A percentile compares a stretch with the other conserved stretches of the same genome.
These are phyloP conservation scores for Alloscopus bannaensis DNA, from an alignment of 2,888 invertebrate species.

Conservation along the genomic window DNA sequence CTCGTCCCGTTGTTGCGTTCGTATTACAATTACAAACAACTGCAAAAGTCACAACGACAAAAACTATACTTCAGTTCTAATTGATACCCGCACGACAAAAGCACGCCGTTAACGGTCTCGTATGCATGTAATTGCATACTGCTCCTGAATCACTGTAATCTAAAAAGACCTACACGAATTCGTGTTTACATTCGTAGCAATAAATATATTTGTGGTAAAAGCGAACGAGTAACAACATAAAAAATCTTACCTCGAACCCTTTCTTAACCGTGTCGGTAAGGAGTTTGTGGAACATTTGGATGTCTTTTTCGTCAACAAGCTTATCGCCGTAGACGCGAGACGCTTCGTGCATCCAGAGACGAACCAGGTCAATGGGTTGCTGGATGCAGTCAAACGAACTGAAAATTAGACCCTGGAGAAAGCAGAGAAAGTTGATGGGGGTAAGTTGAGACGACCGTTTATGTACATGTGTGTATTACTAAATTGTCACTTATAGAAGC, in stretches of 20 bases:
- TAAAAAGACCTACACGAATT: too few relatives aligned
- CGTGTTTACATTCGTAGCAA: too few relatives aligned
- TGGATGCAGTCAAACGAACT: slow-evolving; percentile 91
- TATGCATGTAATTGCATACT: too few relatives aligned
- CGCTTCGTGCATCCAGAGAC: slow-evolving; percentile 96
- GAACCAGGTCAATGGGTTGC: slow-evolving; percentile 87
- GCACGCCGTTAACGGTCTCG: too few relatives aligned
- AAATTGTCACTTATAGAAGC: too few relatives aligned
- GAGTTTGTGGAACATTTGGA: slow-evolving; percentile 91
- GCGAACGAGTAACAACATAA: neutral
- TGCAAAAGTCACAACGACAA: too few relatives aligned
- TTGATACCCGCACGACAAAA: too few relatives aligned
- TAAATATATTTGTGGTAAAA: neutral
- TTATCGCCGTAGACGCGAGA: slow-evolving; percentile 96
- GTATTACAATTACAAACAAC: too few relatives aligned
- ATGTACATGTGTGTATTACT: too few relatives aligned
- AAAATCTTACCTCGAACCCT: slow-evolving; percentile 84
- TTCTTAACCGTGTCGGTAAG: slow-evolving; percentile 94
- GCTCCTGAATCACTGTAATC: too few relatives aligned
- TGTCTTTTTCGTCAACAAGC: slow-evolving; percentile 92
- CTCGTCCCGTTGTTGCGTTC: too few relatives aligned
- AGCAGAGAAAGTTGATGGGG: neutral
- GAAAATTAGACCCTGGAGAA: slow-evolving; percentile 86
- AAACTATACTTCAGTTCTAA: too few relatives aligned
- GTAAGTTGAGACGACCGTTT: neutral